Percentiles rank a stretch among this genome's conserved stretches.
Evolutionary conservation across 2,113 vertebrate species (phyloP).

Genomic region (Larimichthys polyactis): DNA sequence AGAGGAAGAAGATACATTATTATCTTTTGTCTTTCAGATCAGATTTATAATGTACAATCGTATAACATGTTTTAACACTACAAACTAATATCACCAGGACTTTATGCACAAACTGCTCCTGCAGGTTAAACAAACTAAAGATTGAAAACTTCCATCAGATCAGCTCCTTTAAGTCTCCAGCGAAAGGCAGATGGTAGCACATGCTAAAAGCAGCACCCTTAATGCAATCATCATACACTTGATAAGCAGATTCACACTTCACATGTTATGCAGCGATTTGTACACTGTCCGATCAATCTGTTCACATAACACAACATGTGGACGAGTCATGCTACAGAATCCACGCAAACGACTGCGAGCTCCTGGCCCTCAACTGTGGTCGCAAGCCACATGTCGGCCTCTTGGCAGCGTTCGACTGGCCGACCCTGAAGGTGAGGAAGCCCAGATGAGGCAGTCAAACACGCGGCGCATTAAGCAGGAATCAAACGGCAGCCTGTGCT

Average conservation of each 20-base stretch:
- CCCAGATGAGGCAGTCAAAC: slow-evolving; percentile 28
- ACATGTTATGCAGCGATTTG: slow-evolving; percentile 34
- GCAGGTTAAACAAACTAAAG: slow-evolving; percentile 10
- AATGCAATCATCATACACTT: slow-evolving; percentile 38
- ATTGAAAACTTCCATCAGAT: neutral
- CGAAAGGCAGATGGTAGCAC: slow-evolving; percentile 52
- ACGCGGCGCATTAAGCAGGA: slow-evolving; percentile 22
- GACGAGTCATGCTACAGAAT: slow-evolving; percentile 5
- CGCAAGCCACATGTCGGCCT: slow-evolving; percentile 25
- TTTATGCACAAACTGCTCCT: neutral
- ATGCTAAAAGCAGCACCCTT: slow-evolving; percentile 34
- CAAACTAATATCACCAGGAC: neutral
- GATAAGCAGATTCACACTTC: slow-evolving; percentile 34
- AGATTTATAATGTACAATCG: neutral
- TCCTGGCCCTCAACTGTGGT: slow-evolving; percentile 13
- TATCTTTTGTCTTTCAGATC: neutral
- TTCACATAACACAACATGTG: slow-evolving; percentile 26
- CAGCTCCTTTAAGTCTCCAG: neutral
- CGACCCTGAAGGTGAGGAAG: slow-evolving; percentile 32
- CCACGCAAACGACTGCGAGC: slow-evolving; percentile 18
- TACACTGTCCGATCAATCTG: slow-evolving; percentile 54
- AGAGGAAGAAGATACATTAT: neutral
- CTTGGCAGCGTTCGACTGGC: slow-evolving; percentile 12
- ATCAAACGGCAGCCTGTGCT: slow-evolving; percentile 35
- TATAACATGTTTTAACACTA: too few species aligned